Evolutionary conservation across 2,797 vertebrate species (phyloP).

Genomic region (Centropyge bicolor): DNA sequence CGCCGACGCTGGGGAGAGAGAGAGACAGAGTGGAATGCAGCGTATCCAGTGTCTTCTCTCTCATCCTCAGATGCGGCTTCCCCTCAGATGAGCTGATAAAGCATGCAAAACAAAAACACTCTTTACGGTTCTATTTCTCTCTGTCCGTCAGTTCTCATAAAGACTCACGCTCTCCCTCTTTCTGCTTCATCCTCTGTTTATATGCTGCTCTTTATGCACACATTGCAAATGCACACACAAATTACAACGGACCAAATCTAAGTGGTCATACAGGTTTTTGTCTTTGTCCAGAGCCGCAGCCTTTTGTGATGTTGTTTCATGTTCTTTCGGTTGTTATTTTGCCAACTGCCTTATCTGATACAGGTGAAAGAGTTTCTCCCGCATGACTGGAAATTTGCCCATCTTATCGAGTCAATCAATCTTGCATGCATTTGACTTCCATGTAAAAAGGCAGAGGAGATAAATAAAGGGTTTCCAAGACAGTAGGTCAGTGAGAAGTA

Average conservation of each 20-base stretch:
- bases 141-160: not conserved
- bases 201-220: not conserved
- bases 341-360: not conserved
- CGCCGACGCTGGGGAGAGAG: not conserved
- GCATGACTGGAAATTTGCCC: not conserved
- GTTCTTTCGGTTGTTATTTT: not conserved
- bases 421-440: not conserved
- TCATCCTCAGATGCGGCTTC: conserved; percentile 7
- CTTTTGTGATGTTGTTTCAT: conserved; percentile 3
- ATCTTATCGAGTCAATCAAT: not conserved
- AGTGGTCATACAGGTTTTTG: conserved; percentile 4
- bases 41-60: conserved; percentile 19
- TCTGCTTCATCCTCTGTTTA: not conserved
- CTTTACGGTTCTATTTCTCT: not conserved
- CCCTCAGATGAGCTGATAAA: not conserved
- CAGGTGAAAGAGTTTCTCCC: not conserved
- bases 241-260: not conserved
- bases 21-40: conserved; percentile 40
- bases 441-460: not conserved
- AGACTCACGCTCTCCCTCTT: not conserved
- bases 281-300: not conserved
- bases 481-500: not conserved
- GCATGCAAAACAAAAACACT: not conserved
- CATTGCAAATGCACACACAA: not conserved
- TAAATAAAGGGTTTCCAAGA: not conserved